Evolutionary conservation across 1,140 invertebrate species (phyloP).

Genomic region (Hyphantria cunea): DNA sequence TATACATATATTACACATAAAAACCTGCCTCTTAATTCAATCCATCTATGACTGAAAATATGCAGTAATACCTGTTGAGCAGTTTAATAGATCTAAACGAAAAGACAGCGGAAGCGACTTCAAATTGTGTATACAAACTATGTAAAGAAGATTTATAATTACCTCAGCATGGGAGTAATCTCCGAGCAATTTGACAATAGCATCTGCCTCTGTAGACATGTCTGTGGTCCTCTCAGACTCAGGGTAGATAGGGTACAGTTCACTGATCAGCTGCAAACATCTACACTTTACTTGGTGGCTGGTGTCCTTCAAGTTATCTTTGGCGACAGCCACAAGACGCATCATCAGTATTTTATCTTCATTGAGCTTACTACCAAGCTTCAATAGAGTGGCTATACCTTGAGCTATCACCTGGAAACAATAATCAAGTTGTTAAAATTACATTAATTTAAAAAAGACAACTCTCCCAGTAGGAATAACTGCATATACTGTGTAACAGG

Average conservation of each 20-base stretch:
- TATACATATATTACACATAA: too few species aligned
- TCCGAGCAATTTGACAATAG: conserved; percentile 86
- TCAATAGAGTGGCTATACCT: conserved; percentile 87
- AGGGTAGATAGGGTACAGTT: conserved; percentile 81
- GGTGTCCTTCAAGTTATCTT: conserved; percentile 87
- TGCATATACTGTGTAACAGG: too few species aligned
- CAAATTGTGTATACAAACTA: too few species aligned
- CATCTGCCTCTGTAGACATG: conserved; percentile 80
- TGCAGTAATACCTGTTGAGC: too few species aligned
- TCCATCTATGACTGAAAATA: too few species aligned
- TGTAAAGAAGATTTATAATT: too few species aligned
- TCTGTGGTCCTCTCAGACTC: conserved; percentile 72
- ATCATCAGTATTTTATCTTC: conserved; percentile 79
- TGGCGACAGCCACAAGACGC: conserved; percentile 81
- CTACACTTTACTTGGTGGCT: conserved; percentile 90
- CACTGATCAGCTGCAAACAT: conserved; percentile 89
- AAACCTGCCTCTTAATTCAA: too few species aligned
- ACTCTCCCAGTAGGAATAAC: too few species aligned
- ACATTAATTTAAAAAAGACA: too few species aligned
- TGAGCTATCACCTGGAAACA: conserved; percentile 83
- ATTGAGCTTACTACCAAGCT: conserved; percentile 83
- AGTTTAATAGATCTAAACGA: too few species aligned
- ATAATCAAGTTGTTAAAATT: too few species aligned
- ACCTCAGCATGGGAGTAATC: conserved; percentile 91
- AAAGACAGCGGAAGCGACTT: too few species aligned